Base-by-base conservation (phyloP, 1,140 invertebrate species). In the Pinna nobilis region DNA sequence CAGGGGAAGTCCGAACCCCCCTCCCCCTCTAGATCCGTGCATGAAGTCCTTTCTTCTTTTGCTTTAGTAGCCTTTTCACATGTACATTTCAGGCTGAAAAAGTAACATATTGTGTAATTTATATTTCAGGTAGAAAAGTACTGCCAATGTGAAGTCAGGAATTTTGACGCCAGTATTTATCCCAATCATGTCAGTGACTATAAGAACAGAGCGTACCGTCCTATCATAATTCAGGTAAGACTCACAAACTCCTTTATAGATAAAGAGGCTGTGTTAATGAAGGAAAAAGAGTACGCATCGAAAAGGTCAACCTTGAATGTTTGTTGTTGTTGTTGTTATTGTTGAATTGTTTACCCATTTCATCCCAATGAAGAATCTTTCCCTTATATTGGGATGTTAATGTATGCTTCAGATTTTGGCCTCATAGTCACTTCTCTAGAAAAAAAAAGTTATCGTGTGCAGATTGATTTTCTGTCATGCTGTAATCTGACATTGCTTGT, bases 211-310 rank as follows among this genome's bases (percentile, higher is more conserved):
- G 82, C 84, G 1, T 86, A 80, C 70, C 55, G 78, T n/a, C 84
- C 84, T 39, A 78, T 86, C 15, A 78, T 86, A 28, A 74, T 86
- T 20, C 83, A 84, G 82, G 79, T 83, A 70, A 30, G 49, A n/a
- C 3, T 28, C 30, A 50, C 25, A 1, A 9, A 32, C 1, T 41
- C 6, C 7, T 23, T 2, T 20, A 20, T 18, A 35, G 30, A 32
- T 7, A 11, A n/a, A 32, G 18, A 30, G 2, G 35, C 35, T 39
- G 60, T 44, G 20, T 9, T 1, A 1, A 15, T 32, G 25, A 28
- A 32, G 9, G 32, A 13, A 6, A 7, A 5, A 7, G 11, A 33
- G 23, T 7, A 5, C 6, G 15, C 20, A 7, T 30, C 32, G 9
- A 13, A 35, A 32, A 3, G 15, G 57, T n/a, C 13, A 37, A 1